Percentiles rank a stretch among this genome's conserved stretches.
Evolutionary conservation across 2,113 vertebrate species (phyloP).

Genomic region (Mustela lutreola): DNA sequence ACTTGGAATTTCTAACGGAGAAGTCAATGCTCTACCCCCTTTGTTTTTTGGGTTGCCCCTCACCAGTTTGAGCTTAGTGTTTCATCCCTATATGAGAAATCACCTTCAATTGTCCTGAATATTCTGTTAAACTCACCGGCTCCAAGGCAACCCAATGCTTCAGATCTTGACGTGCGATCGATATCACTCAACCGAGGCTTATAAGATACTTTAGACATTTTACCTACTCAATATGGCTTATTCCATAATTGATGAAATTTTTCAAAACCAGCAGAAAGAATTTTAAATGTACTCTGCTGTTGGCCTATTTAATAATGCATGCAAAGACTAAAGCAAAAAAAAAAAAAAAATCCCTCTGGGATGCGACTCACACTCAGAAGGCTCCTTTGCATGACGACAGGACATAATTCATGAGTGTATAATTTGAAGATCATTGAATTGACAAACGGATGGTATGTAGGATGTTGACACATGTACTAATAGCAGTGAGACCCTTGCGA

Average conservation of each 20-base stretch:
- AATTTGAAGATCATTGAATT: too few relatives aligned
- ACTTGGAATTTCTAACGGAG: not conserved
- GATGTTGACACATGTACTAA: accelerated
- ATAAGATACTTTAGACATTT: not conserved
- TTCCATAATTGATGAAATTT: conserved; percentile 23
- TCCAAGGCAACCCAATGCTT: accelerated
- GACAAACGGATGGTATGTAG: accelerated
- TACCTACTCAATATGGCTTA: not conserved
- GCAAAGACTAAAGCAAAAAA: not conserved
- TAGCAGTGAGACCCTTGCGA: accelerated
- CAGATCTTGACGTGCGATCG: not conserved
- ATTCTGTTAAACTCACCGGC: not conserved
- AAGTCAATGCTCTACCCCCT: not conserved
- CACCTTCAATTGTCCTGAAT: accelerated
- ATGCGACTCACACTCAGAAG: accelerated
- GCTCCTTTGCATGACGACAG: accelerated
- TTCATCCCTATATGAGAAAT: not conserved
- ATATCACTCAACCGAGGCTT: not conserved
- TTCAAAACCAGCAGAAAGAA: not conserved
- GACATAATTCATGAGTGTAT: not conserved
- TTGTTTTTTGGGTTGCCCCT: not conserved
- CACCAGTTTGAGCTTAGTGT: too few relatives aligned
- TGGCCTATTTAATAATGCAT: conserved; percentile 9
- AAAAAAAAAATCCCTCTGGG: not conserved
- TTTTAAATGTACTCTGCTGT: not conserved